These are phyloP conservation scores for Eledona agricola DNA, from an alignment of 2,888 invertebrate species.

Conservation along the genomic window DNA sequence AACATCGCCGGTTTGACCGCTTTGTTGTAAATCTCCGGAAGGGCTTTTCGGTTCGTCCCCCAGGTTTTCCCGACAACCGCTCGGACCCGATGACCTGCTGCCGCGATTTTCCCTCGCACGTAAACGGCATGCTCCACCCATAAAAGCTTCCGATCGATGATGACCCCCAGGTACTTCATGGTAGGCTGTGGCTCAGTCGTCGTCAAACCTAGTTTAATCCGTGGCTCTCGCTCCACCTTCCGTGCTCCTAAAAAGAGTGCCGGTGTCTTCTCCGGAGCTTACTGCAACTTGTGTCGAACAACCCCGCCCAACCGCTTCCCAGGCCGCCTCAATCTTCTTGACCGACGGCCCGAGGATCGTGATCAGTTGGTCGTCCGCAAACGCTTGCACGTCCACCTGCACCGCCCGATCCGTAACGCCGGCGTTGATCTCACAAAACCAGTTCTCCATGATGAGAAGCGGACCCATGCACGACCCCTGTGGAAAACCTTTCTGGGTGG, in stretches of 20 bases:
- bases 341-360: constrained; percentile 1
- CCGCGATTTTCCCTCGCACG: constrained; percentile 4
- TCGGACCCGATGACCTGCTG: constrained; percentile 3
- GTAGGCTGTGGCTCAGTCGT: constrained; percentile 3
- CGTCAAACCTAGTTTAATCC: background rate
- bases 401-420: background rate
- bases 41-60: constrained; percentile 6
- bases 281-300: constrained; percentile 1
- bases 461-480: constrained; percentile 38
- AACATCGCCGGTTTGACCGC: constrained; percentile 12
- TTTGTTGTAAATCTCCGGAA: constrained; percentile 10
- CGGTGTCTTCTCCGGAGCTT: constrained; percentile 1
- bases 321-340: background rate
- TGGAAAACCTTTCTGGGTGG: constrained; percentile 32
- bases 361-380: too few species aligned
- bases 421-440: constrained; percentile 20
- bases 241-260: background rate
- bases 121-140: constrained; percentile 13
- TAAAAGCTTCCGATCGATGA: background rate
- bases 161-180: constrained; percentile 16
- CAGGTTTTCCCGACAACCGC: constrained; percentile 1
- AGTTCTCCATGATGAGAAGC: constrained; percentile 38
- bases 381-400: background rate
- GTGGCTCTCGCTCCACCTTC: background rate
- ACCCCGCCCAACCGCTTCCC: background rate